phyloP scores from a whole-genome alignment of 2,113 vertebrate species.

The rat (Rattus norvegicus) region DNA sequence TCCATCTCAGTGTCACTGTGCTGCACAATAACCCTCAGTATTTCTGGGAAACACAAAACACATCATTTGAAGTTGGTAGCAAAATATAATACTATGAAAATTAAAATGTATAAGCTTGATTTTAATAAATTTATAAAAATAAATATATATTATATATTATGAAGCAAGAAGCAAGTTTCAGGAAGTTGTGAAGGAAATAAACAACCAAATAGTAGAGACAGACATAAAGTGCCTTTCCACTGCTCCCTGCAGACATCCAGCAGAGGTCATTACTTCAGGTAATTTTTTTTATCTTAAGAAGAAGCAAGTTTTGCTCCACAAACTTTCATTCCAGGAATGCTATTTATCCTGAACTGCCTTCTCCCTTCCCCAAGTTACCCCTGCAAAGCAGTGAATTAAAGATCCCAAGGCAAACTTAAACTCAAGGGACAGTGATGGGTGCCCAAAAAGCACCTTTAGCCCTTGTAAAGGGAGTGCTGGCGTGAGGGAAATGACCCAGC shows the following conservation, averaged over 20 bases:
- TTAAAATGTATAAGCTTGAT: background rate
- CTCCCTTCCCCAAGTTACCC: accelerated
- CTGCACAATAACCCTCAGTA: background rate
- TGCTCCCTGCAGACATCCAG: background rate
- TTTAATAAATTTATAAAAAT: too few relatives aligned
- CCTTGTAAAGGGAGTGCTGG: background rate
- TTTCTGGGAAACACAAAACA: slow-evolving; percentile 25
- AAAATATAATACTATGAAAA: background rate
- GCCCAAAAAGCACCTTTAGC: background rate
- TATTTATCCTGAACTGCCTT: background rate
- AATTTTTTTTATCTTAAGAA: slow-evolving; percentile 41
- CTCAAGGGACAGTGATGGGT: background rate
- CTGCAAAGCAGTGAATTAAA: background rate
- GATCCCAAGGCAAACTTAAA: slow-evolving; percentile 5
- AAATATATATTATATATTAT: too few relatives aligned
- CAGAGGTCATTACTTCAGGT: background rate
- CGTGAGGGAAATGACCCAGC: slow-evolving; percentile 38
- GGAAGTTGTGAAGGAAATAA: background rate
- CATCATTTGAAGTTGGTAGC: background rate
- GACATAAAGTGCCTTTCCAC: background rate
- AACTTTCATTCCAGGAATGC: background rate
- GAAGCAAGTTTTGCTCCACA: background rate
- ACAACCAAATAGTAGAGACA: background rate
- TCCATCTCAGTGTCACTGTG: background rate
- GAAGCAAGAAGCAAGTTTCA: background rate